Evolutionary conservation across 2,888 invertebrate genomes (phyloP).

Genomic region (Dione juno): DNA sequence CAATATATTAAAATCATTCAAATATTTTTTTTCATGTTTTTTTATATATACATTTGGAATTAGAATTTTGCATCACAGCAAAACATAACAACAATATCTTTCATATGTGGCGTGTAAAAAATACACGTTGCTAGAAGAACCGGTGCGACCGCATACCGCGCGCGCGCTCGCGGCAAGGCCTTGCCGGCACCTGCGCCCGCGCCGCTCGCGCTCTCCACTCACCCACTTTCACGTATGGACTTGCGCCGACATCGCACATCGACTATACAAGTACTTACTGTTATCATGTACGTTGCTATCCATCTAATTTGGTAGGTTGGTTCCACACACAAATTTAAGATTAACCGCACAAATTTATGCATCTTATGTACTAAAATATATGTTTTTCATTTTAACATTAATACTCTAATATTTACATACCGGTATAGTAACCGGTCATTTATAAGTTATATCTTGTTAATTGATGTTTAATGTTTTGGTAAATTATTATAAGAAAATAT

Average conservation of each 20-base stretch:
- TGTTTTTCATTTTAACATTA: no score
- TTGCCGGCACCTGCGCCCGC: conserved; percentile 63
- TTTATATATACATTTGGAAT: not conserved
- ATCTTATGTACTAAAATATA: no score
- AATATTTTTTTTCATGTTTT: not conserved
- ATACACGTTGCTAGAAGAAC: conserved; percentile 81
- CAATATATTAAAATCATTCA: not conserved
- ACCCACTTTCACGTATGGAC: conserved; percentile 66
- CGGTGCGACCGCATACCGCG: conserved; percentile 82
- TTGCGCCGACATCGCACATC: conserved; percentile 48
- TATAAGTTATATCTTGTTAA: no score
- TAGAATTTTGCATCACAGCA: conserved; percentile 76
- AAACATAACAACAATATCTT: conserved; percentile 80
- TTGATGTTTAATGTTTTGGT: no score
- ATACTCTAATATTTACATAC: no score
- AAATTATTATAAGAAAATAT: no score
- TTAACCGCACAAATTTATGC: not conserved
- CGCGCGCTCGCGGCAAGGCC: conserved; percentile 79
- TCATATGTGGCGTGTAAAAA: conserved; percentile 81
- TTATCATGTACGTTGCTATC: conserved; percentile 41
- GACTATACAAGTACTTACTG: conserved; percentile 40
- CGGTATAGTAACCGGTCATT: no score
- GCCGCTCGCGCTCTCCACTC: conserved; percentile 54
- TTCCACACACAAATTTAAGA: not conserved
- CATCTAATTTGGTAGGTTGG: conserved; percentile 35